Percentiles rank a stretch among this genome's conserved stretches.
These are phyloP conservation scores for Leptarthrus brevirostris DNA, from an alignment of 2,888 invertebrate genomes.

Conservation along the genomic window DNA sequence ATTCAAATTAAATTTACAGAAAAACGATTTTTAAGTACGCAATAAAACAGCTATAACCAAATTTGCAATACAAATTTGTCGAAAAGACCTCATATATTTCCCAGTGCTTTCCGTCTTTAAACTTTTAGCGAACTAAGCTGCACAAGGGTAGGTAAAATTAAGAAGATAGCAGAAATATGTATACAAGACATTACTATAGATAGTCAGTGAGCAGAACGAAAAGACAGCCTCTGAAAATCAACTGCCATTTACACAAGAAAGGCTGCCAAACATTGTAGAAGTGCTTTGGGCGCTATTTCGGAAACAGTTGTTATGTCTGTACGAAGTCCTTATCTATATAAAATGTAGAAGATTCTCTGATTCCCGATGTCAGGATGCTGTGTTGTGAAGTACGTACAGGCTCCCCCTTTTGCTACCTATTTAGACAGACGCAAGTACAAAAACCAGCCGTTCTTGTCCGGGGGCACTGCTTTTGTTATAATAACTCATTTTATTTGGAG, in stretches of 20 bases:
- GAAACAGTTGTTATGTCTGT: conserved; percentile 36
- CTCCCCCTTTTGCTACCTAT: not conserved
- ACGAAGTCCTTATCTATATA: conserved; percentile 6
- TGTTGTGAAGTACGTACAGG: not conserved
- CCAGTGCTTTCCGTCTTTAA: too few relatives aligned
- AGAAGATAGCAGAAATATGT: too few relatives aligned
- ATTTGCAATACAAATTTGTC: too few relatives aligned
- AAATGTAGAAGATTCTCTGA: not conserved
- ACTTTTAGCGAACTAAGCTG: too few relatives aligned
- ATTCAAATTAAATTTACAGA: too few relatives aligned
- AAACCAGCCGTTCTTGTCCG: not conserved
- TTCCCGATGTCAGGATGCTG: not conserved
- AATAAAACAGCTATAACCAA: too few relatives aligned
- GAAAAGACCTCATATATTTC: too few relatives aligned
- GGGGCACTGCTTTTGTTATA: conserved; percentile 46
- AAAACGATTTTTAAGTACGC: too few relatives aligned
- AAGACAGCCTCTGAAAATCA: conserved; percentile 21
- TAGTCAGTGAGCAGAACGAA: too few relatives aligned
- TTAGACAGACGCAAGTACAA: conserved; percentile 1
- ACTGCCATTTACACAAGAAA: conserved; percentile 21
- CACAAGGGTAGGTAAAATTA: too few relatives aligned
- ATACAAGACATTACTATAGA: too few relatives aligned
- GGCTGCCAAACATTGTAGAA: not conserved
- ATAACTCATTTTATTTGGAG: conserved; percentile 54
- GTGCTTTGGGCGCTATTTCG: conserved; percentile 12